Percentiles rank a stretch among this genome's conserved stretches.
Evolutionary conservation across 2,113 vertebrate genomes (phyloP).

Genomic region (Oxyruncus cristatus): DNA sequence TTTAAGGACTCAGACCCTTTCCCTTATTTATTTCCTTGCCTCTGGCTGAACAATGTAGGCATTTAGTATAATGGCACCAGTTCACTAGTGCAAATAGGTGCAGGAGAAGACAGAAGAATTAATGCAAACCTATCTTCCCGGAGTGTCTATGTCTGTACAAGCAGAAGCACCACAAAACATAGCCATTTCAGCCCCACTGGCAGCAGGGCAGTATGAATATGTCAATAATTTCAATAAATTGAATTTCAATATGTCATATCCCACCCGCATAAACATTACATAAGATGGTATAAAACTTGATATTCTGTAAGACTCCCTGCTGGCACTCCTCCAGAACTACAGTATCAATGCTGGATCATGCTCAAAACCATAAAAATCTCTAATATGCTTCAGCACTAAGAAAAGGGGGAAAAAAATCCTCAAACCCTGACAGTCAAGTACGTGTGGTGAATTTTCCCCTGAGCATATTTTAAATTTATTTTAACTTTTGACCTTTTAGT

Average conservation of each 20-base stretch:
- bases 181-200: not conserved
- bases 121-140: not conserved
- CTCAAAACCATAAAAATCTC: slow-evolving; percentile 49
- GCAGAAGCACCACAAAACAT: not conserved
- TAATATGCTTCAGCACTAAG: slow-evolving; percentile 1
- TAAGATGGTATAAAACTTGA: slow-evolving; percentile 34
- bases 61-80: not conserved
- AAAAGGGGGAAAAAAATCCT: not conserved
- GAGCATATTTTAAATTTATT: slow-evolving; percentile 21
- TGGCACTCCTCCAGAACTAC: slow-evolving; percentile 29
- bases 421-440: slow-evolving; percentile 6
- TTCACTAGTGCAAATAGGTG: not conserved
- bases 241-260: slow-evolving; percentile 49
- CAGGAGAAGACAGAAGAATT: not conserved
- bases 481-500: slow-evolving; percentile 34
- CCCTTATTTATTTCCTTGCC: not conserved
- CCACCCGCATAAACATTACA: slow-evolving; percentile 39
- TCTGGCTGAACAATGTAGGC: not conserved
- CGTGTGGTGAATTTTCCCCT: not conserved
- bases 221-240: slow-evolving; percentile 44
- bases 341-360: slow-evolving; percentile 38
- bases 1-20: not conserved
- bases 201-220: slow-evolving; percentile 10
- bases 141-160: not conserved
- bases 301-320: slow-evolving; percentile 35